Conservation (phyloP, 2,888 invertebrate genomes). For the Andrena flavipes region DNA sequence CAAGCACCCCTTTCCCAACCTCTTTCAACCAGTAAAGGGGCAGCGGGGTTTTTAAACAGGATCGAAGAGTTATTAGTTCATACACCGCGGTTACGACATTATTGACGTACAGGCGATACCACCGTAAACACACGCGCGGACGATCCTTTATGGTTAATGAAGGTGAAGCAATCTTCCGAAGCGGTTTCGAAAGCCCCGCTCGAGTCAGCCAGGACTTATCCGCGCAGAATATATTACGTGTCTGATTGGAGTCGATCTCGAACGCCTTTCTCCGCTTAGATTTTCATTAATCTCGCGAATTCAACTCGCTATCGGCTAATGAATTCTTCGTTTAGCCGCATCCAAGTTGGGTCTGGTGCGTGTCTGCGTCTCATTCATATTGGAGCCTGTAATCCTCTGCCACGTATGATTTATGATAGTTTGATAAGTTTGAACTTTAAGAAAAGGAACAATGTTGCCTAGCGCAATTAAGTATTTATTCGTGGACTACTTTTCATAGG, state of each 20-base stretch:
- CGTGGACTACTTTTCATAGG: background rate
- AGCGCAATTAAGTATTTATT: background rate
- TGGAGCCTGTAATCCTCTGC: background rate
- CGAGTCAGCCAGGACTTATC: constrained; percentile 6
- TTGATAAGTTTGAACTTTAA: background rate
- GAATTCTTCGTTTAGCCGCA: background rate
- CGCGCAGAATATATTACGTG: constrained; percentile 16
- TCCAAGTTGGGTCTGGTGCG: background rate
- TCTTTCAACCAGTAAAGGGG: background rate
- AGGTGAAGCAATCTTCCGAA: constrained; percentile 46
- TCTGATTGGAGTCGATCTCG: background rate
- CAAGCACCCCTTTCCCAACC: background rate
- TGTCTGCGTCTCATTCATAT: background rate
- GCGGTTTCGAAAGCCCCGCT: constrained; percentile 51
- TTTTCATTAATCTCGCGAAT: constrained; percentile 23
- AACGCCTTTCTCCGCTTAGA: constrained; percentile 3
- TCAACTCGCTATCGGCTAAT: background rate
- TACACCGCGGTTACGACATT: constrained; percentile 23
- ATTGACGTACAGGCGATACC: background rate
- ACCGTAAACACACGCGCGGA: constrained; percentile 1
- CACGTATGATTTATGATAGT: background rate
- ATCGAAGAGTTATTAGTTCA: constrained; percentile 18
- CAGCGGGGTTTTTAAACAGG: background rate
- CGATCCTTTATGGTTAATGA: constrained; percentile 53
- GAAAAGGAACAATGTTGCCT: background rate